Conservation (phyloP, 2,888 invertebrate species). For the Agrilus biguttatus region DNA sequence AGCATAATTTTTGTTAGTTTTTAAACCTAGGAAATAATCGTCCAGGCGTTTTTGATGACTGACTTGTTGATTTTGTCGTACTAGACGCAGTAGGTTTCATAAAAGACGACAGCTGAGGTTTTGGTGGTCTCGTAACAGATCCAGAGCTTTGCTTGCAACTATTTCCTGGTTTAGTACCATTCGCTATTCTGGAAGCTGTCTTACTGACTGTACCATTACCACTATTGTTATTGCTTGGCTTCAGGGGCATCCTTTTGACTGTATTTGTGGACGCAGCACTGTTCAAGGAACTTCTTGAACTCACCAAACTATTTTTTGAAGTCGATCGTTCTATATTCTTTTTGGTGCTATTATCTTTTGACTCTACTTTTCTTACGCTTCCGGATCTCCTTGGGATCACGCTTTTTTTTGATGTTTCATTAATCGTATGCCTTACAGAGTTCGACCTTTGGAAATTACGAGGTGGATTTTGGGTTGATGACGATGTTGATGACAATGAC, state of each 20-base stretch:
- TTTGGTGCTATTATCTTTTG: conserved; percentile 19
- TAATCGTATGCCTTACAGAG: conserved; percentile 16
- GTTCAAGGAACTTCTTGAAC: conserved; percentile 71
- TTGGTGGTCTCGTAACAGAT: conserved; percentile 22
- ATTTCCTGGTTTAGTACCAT: conserved; percentile 10
- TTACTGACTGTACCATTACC: conserved; percentile 8
- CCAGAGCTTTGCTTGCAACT: conserved; percentile 21
- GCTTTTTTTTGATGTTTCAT: conserved; percentile 18
- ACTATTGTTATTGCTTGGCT: conserved; percentile 23
- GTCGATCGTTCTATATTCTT: conserved; percentile 60
- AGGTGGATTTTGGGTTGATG: conserved; percentile 18
- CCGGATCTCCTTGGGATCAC: conserved; percentile 28
- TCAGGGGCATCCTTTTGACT: conserved; percentile 50
- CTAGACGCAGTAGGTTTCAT: conserved; percentile 83
- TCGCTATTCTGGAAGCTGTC: conserved; percentile 15
- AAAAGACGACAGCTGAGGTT: conserved; percentile 38
- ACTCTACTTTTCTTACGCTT: conserved; percentile 28
- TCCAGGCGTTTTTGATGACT: conserved; percentile 7
- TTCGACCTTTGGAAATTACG: conserved; percentile 17
- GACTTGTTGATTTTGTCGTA: conserved; percentile 46
- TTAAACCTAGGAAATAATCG: conserved; percentile 7
- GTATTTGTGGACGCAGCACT: conserved; percentile 68
- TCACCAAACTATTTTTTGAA: conserved; percentile 64
- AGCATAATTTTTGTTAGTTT: neutral
- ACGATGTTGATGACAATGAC: conserved; percentile 7